These are phyloP conservation scores for Proisotoma minuta DNA, from an alignment of 2,888 invertebrate genomes.

Conservation along the genomic window DNA sequence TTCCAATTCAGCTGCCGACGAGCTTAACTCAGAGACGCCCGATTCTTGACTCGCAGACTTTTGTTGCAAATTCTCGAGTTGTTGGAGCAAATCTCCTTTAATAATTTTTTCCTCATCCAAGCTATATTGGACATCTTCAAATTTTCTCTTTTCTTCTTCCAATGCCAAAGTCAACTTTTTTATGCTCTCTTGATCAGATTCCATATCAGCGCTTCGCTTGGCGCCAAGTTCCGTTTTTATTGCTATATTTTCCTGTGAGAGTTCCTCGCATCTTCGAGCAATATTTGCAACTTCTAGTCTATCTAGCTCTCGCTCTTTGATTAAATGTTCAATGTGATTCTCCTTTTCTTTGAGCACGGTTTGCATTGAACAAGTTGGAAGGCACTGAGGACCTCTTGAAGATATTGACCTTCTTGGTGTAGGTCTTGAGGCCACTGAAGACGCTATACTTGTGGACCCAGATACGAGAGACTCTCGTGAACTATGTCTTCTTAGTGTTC, in stretches of 20 bases:
- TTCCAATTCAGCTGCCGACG: neutral
- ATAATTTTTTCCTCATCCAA: slow-evolving; percentile 87
- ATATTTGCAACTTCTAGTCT: slow-evolving; percentile 80
- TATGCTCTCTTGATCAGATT: slow-evolving; percentile 22
- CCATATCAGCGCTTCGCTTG: neutral
- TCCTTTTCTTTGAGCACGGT: slow-evolving; percentile 89
- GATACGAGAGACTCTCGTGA: slow-evolving; percentile 81
- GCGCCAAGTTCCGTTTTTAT: slow-evolving; percentile 59
- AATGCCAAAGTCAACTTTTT: slow-evolving; percentile 50
- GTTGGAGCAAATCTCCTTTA: slow-evolving; percentile 76
- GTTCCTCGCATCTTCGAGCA: slow-evolving; percentile 73
- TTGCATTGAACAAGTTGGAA: slow-evolving; percentile 41
- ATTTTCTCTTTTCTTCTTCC: slow-evolving; percentile 73
- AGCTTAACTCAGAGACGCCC: neutral
- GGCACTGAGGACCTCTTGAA: slow-evolving; percentile 34
- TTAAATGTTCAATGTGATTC: slow-evolving; percentile 83
- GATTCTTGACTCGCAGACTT: neutral
- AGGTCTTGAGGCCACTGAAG: slow-evolving; percentile 50
- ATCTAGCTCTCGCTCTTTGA: slow-evolving; percentile 86
- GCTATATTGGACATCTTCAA: slow-evolving; percentile 83
- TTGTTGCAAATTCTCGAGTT: slow-evolving; percentile 20
- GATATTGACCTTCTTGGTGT: slow-evolving; percentile 25
- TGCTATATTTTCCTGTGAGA: slow-evolving; percentile 61
- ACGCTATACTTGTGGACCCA: slow-evolving; percentile 56
- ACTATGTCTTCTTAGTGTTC: slow-evolving; percentile 63